Evolutionary conservation across 2,797 vertebrate genomes (phyloP).

Genomic region (Ptychadena robeensis): DNA sequence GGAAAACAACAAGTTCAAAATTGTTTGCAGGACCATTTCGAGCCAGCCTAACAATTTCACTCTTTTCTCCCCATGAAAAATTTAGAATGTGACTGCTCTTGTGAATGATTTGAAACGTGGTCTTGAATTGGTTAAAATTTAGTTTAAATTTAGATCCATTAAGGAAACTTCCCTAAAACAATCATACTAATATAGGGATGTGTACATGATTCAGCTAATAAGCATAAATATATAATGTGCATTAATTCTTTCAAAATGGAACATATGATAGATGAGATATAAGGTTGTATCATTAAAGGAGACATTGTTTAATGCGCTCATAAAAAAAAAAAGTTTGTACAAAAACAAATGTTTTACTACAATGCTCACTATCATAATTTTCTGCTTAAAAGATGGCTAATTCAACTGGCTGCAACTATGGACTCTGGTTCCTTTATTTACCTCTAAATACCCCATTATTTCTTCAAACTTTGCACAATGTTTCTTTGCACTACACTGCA

Average conservation of each 20-base stretch:
- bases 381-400: too few relatives aligned
- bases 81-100: slow-evolving; percentile 7
- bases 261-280: background rate
- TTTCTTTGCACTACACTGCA: background rate
- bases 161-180: background rate
- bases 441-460: background rate
- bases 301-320: too few relatives aligned
- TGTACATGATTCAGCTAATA: background rate
- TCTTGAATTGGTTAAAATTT: background rate
- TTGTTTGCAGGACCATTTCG: slow-evolving; percentile 1
- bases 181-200: background rate
- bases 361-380: too few relatives aligned
- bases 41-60: slow-evolving; percentile 7
- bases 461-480: background rate
- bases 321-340: too few relatives aligned
- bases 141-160: background rate
- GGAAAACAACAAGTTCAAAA: slow-evolving; percentile 22
- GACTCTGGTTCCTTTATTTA: background rate
- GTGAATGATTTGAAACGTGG: slow-evolving; percentile 7
- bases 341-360: too few relatives aligned
- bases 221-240: background rate
- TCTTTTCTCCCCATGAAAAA: slow-evolving; percentile 14
- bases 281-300: background rate
- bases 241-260: background rate
- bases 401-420: background rate